Base-by-base conservation (phyloP, 2,113 vertebrate genomes). In the Tautogolabrus adspersus region DNA sequence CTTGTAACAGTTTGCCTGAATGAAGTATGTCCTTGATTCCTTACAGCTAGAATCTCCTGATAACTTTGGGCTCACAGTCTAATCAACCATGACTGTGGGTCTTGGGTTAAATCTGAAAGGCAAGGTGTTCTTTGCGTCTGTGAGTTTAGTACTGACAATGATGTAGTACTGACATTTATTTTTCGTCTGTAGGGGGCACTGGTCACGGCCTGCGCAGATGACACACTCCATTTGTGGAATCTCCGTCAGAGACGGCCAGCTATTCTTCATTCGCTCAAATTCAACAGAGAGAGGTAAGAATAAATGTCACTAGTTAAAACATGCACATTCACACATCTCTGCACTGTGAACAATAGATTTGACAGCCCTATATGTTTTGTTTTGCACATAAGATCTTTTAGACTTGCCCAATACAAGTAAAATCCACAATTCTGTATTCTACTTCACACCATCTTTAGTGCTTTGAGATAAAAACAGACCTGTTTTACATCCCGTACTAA, bases 181-280 rank as follows among this genome's bases (percentile, higher is more conserved):
- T 40, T 30, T 75, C 10, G 37, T 59, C 73, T 88, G 0, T 66
- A 99, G 98, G 98, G 98, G 85, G 98, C 97, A 70, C 93, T 99
- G 94, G 97, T 99, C 84, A 97, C 97, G 88, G 97, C 97, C 0
- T 96, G 96, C 89, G 96, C 98, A 77, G 97, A 99, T 63, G 97
- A 99, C 90, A 97, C 96, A 0, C 96, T 99, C 86, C 98, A 99
- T 93, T 93, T 99, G 77, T 99, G 98, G 98, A 99, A 98, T 81
- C 95, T 99, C 58, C 96, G 97, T 66, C 98, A 99, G 92, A 97
- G 98, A 75, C 95, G 95, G 34, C 98, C 98, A 18, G 97, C 97
- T 19, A 84, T 99, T 87, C 96, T 99, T 66, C 98, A 99, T 92
- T 98, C 97, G 23, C 96, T 99, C 81, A 99, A 98, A 90, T 99